Base-by-base conservation (phyloP, 1,140 invertebrate species). In the Cherax quadricarinatus region DNA sequence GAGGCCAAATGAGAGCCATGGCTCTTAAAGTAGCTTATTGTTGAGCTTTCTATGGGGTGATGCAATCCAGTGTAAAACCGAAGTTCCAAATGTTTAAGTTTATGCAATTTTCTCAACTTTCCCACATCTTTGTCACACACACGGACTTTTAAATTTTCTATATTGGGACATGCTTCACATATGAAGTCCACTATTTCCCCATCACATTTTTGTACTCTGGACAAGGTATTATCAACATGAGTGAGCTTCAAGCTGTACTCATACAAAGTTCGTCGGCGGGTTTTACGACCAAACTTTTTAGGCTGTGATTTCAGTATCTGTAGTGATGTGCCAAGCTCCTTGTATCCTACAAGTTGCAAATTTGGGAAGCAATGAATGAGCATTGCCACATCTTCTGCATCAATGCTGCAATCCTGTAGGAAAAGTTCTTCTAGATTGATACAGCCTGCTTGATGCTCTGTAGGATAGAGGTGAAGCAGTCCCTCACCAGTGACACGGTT, bases 311-410 rank as follows among this genome's bases (percentile, higher is more conserved):
- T 53, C n/a, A 92, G 49, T 51, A 88, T 92, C 66, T 85, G 86
- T 5, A 92, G n/a, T 0, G 91, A 92, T 10, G 81, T 85, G 0
- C 91, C 91, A 21, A 92, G 86, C 51, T 92, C 91, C 53, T 78
- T 88, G 51, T 88, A 92, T 0, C 91, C 91, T 21, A 92, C 86
- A 1, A 92, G n/a, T 75, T 86, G 57, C 49, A 92, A 53, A 41
- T 83, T 82, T 14, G 80, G 85, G 18, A 92, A 92, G 24, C 84
- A 92, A 62, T 88, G 81, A 30, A 92, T 51, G 41, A 92, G 53
- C 91, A 92, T 88, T 5, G 91, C 91, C 30, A 92, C 86, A 84
- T 92, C 91, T 41, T 92, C 86, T 53, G 91, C 86, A 5, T 88
- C 86, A 79, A 88, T 66, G 51, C 91, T 83, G 53, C 91, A 92